phyloP scores from a whole-genome alignment of 2,888 invertebrate species.

The Pomacea canaliculata region DNA sequence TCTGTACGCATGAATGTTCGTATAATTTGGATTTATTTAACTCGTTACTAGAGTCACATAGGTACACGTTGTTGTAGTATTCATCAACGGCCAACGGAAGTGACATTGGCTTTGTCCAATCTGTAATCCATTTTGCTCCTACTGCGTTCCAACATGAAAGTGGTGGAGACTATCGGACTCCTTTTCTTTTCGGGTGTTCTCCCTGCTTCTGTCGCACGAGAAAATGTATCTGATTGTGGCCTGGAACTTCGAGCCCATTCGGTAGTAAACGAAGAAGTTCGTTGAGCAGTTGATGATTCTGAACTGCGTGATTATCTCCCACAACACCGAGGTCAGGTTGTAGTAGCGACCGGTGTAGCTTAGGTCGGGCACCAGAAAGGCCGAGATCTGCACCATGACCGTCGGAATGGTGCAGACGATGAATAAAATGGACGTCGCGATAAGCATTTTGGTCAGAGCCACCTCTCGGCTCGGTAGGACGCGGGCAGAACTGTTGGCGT shows the following conservation, averaged over 20 bases:
- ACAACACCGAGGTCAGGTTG: not conserved
- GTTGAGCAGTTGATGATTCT: constrained; percentile 5
- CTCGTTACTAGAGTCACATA: too few species aligned
- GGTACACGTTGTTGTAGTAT: too few species aligned
- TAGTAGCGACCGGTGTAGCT: constrained; percentile 4
- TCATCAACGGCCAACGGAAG: too few species aligned
- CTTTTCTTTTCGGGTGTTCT: not conserved
- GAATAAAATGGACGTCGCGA: not conserved
- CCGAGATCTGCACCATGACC: not conserved
- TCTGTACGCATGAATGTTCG: too few species aligned
- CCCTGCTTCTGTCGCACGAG: not conserved
- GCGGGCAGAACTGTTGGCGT: not conserved
- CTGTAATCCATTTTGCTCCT: too few species aligned
- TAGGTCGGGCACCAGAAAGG: constrained; percentile 11
- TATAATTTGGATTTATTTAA: too few species aligned
- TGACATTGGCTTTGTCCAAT: too few species aligned
- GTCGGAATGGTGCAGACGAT: not conserved
- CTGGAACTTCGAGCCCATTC: constrained; percentile 11
- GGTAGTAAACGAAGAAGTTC: constrained; percentile 13
- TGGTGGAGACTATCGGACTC: too few species aligned
- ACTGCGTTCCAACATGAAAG: too few species aligned
- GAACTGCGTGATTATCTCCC: not conserved
- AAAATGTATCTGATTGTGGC: not conserved
- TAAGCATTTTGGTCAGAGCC: not conserved
- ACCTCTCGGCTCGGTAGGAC: not conserved